Evolutionary conservation across 2,797 vertebrate species (phyloP), one percentile per base, ranked within the genome.

Genomic region (Danio tinwini): DNA sequence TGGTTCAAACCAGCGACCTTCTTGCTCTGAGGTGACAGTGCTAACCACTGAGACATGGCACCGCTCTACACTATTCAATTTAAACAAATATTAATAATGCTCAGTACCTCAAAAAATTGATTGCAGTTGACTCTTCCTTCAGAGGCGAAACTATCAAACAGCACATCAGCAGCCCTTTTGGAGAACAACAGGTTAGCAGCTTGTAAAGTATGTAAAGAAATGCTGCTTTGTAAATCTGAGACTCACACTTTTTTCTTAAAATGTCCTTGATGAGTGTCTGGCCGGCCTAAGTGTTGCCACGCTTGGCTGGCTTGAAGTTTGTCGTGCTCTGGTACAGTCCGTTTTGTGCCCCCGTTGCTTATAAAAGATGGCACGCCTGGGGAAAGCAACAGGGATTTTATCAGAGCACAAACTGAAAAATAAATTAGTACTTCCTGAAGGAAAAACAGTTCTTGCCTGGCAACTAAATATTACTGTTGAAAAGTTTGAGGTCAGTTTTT

Each of bases 81-180:
- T 61, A 61, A 62, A 14, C 21, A 37, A 17, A 50, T 19, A 40
- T 14, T 65, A 68, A 78, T 55, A n/a, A 6, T 8, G 49, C 17
- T 80, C 77, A 19, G 19, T 89, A 93, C 92, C 90, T 93, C 92
- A 80, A 92, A 92, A 85, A 93, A 91, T 47, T 86, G 82, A 74
- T 59, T 87, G 70, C 87, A 86, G 80, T 82, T 88, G 10, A 93
- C 81, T 87, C 83, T 87, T 78, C 85, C 90, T 0, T 87, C 87
- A 0, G 88, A 89, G 0, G 89, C 87, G 29, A 93, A 93, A 81
- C 91, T 91, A 85, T 93, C 91, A 40, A 92, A 93, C 52, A 93
- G 79, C 11, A 92, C 86, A 39, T 93, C 91, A 39, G 90, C 90
- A 14, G 90, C 90, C 82, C 92, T 93, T 79, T 19, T 76, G 56